Evolutionary conservation across 2,113 vertebrate species (phyloP), one percentile per base, ranked within the genome.

Genomic region (Otis tarda): DNA sequence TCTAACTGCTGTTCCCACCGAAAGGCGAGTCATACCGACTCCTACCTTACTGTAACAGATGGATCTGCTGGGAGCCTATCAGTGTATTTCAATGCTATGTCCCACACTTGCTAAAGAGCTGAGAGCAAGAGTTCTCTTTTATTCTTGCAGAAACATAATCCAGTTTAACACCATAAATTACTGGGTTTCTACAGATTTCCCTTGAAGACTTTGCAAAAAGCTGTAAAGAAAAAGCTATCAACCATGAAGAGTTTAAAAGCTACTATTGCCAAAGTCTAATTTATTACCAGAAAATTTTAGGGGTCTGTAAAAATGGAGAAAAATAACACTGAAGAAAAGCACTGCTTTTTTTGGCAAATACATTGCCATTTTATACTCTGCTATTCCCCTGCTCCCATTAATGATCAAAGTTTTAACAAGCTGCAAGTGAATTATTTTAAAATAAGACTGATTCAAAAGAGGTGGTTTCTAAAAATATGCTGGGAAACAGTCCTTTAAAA

Each of bases 11-110:
- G 41, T 16, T 95, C 49, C 61, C 69, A 89, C 13, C 1, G 7
- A 63, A 13, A 87, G 74, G 52, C 4, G 1, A 93, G 79, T 89
- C 69, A 82, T 5, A 79, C 10, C 55, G 85, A 85, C 91, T 89
- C 91, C 91, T 49, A 89, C 87, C 78, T 87, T 61, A 65, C 77
- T 91, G 89, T 43, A 91, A 94, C 95, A 97, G 95, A 95, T 93
- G 95, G 95, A 95, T 81, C 91, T 93, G 77, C 89, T 85, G 70
- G 57, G 67, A 96, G 70, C 65, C 64, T 33, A 55, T 17, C 87
- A 63, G 39, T 30, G 59, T 68, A 69, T 89, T n/a, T 92, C 45
- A 84, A 82, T 67, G n/a, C 61, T 61, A 53, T 79, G 67, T 73
- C 74, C 83, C 28, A 45, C 76, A 65, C 55, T 63, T 90, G 39